phyloP scores from a whole-genome alignment of 2,797 vertebrate species.

The Crocodylus rhombifer region DNA sequence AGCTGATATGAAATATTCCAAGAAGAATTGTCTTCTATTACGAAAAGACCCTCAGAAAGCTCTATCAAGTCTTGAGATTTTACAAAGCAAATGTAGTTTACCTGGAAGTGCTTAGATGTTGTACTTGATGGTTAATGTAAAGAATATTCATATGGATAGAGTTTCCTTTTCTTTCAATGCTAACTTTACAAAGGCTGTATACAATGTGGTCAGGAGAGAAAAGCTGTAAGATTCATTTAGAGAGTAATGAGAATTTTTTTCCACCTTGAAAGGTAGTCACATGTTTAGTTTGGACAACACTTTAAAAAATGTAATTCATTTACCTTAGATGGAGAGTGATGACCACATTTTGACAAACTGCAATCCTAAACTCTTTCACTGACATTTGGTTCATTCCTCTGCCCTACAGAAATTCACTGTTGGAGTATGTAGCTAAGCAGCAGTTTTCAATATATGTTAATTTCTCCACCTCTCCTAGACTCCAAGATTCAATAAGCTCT shows the following conservation, averaged over 20 bases:
- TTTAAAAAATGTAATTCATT: not conserved
- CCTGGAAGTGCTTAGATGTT: not conserved
- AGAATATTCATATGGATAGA: not conserved
- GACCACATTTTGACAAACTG: not conserved
- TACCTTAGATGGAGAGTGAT: not conserved
- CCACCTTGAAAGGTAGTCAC: not conserved
- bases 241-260: not conserved
- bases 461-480: not conserved
- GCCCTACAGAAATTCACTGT: not conserved
- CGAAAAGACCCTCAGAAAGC: not conserved
- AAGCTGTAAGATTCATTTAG: not conserved
- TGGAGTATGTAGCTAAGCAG: not conserved
- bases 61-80: not conserved
- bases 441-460: not conserved
- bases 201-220: not conserved
- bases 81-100: not conserved
- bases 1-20: not conserved
- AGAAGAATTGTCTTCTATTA: not conserved
- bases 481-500: not conserved
- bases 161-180: not conserved
- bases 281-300: not conserved
- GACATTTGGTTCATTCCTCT: not conserved
- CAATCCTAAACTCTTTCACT: not conserved
- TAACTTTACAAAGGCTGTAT: not conserved
- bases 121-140: not conserved